Evolutionary conservation across 2,797 vertebrate genomes (phyloP).

Genomic region (Chelonia mydas): DNA sequence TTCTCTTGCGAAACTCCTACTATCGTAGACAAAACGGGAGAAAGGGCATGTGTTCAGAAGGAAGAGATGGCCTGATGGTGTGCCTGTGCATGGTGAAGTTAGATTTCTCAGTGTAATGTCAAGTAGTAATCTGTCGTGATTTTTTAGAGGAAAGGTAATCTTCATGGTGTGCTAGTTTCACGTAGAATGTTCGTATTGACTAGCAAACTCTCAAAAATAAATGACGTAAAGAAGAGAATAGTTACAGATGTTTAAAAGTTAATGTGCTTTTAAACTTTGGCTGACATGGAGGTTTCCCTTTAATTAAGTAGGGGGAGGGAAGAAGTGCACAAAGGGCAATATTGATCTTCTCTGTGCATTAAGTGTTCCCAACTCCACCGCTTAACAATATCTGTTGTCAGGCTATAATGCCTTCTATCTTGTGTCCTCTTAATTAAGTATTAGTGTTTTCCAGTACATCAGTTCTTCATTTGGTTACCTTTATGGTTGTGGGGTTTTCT

Average conservation of each 20-base stretch:
- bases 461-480: neutral
- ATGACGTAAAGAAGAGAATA: neutral
- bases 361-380: neutral
- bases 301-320: constrained; percentile 4
- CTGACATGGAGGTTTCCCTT: constrained; percentile 24
- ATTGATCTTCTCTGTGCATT: constrained; percentile 14
- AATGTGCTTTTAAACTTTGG: constrained; percentile 23
- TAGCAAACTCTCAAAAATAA: constrained; percentile 11
- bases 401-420: neutral
- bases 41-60: neutral
- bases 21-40: neutral
- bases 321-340: neutral
- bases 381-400: constrained; percentile 7
- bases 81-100: neutral
- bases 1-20: neutral
- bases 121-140: neutral
- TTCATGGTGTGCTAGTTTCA: neutral
- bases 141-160: neutral
- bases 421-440: constrained; percentile 4
- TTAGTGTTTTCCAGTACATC: neutral
- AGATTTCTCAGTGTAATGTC: neutral
- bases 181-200: neutral
- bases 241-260: neutral
- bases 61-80: neutral
- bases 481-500: neutral